Evolutionary conservation across 2,888 invertebrate species (phyloP), one percentile per base, ranked within the genome.

Genomic region (Cheilosia impressa): DNA sequence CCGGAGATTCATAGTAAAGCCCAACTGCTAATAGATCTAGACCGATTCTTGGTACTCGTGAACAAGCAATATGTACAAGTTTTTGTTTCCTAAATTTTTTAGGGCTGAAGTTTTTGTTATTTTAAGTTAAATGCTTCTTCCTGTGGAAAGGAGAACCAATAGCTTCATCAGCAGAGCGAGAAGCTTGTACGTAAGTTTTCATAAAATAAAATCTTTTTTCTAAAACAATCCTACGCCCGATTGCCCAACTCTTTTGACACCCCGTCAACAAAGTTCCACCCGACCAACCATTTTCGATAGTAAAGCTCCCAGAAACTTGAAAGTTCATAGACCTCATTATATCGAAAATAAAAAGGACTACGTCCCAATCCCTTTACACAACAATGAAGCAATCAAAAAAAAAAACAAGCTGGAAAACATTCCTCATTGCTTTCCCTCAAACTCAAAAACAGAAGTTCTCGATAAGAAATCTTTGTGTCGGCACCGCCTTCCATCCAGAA

Each of bases 291-390:
- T 52, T 31, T 63, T n/a, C 6, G 6, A 43, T n/a, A 22, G 41
- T 50, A 27, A 66, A 52, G 13, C 17, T 13, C 43, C 22, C 31
- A 31, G 60, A 6, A 5, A 43, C 52, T 34, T 22, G 38, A 53
- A 62, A 43, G 60, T 68, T 73, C 76, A 68, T 68, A 31, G 68
- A 57, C 55, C 45, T 22, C 41, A 17, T 31, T 13, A 31, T 34
- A 15, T 72, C 19, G 27, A 31, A 27, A 45, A 15, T 43, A 52
- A 63, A 31, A 57, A 71, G 17, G 19, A 31, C 43, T 19, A n/a
- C 31, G 45, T 45, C 57, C n/a, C 45, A 45, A 43, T 34, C 13
- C 19, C 3, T 15, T 19, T 15, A 68, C 50, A 19, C 24, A 60
- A 43, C 5, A 22, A 52, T 38, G 6, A 34, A 5, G 45, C 31